Conservation (phyloP, 2,113 vertebrate species). For the Mesoclemmys tuberculata region DNA sequence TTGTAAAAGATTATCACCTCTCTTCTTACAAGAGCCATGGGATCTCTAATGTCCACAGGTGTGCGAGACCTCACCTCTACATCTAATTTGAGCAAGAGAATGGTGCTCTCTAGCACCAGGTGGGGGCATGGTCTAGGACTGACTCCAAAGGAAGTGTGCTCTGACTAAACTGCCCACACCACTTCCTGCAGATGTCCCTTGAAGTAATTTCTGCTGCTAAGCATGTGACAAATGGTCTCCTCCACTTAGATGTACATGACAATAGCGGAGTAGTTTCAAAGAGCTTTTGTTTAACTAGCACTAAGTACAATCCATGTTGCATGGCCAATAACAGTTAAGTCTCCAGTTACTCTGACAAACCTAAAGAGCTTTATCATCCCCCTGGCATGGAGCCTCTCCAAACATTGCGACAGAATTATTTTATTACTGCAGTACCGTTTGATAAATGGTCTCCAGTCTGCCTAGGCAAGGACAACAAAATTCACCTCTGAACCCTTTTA, state of each 20-base stretch:
- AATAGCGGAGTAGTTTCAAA: background rate
- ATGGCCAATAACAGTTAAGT: background rate
- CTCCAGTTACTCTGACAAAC: background rate
- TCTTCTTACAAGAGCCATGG: too few relatives aligned
- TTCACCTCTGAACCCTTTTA: slow-evolving; percentile 34
- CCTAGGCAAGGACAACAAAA: background rate
- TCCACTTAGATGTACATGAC: background rate
- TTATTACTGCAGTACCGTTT: slow-evolving; percentile 29
- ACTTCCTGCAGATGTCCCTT: background rate
- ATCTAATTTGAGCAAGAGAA: background rate
- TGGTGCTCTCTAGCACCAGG: background rate
- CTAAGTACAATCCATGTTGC: background rate
- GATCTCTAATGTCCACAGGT: too few relatives aligned
- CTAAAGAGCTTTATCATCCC: background rate
- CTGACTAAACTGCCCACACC: background rate
- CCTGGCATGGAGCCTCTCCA: slow-evolving; percentile 12
- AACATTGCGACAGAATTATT: slow-evolving; percentile 21
- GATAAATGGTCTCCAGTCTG: slow-evolving; percentile 24
- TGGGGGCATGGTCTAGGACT: background rate
- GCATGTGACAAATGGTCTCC: background rate
- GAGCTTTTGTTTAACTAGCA: background rate
- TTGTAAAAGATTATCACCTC: too few relatives aligned
- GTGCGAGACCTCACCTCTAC: too few relatives aligned
- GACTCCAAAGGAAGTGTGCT: background rate
- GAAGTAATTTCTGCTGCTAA: background rate